These are phyloP conservation scores for Carcharodon carcharias DNA, from an alignment of 2,797 vertebrate genomes.

Conservation along the genomic window DNA sequence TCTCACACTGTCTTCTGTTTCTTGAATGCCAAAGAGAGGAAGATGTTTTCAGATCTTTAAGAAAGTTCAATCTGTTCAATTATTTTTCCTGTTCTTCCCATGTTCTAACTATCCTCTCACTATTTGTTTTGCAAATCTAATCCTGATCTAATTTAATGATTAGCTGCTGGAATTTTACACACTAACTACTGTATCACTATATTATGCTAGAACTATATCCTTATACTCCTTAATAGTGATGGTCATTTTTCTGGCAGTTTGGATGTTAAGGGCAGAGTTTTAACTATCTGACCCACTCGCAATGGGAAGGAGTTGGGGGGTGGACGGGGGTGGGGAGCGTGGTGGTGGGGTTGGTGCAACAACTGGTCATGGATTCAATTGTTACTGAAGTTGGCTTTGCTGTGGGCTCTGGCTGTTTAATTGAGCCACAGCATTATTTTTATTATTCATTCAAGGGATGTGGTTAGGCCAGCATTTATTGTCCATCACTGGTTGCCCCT, in stretches of 20 bases:
- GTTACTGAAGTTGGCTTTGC: too few relatives aligned
- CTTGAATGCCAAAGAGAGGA: not conserved
- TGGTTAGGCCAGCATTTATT: too few relatives aligned
- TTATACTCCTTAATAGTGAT: not conserved
- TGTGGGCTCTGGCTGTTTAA: too few relatives aligned
- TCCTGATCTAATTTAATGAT: not conserved
- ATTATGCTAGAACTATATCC: not conserved
- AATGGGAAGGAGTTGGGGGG: too few relatives aligned
- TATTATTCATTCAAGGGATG: too few relatives aligned
- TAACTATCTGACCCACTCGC: not conserved
- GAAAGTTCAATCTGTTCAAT: not conserved
- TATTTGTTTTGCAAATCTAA: constrained; percentile 6
- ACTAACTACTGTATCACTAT: not conserved
- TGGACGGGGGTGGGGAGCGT: too few relatives aligned
- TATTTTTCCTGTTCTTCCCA: not conserved
- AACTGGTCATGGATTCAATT: too few relatives aligned
- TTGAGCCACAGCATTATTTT: too few relatives aligned
- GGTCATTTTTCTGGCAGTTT: not conserved
- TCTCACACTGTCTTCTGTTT: not conserved
- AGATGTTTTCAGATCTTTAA: not conserved
- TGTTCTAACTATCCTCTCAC: not conserved
- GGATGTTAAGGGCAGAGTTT: not conserved
- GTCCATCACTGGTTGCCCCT: too few relatives aligned
- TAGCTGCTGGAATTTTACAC: not conserved
- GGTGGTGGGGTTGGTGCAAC: too few relatives aligned